Percentiles rank a stretch among this genome's conserved stretches.
Conservation (phyloP, 2,888 invertebrate species). For the Tuberolachnus salignus region DNA sequence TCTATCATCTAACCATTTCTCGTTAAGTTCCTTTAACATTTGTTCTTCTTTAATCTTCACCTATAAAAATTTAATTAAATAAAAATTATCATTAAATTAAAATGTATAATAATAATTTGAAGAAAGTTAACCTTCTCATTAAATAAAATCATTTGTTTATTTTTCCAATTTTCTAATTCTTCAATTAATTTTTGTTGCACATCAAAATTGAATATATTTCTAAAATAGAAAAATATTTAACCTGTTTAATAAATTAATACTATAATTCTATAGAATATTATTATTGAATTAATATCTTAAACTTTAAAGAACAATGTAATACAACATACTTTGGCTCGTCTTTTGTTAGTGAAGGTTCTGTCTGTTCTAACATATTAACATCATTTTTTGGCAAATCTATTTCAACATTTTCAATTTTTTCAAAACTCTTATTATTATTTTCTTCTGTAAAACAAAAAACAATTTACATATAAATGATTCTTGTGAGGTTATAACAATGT, state of each 20-base stretch:
- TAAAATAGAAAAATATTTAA: conserved; percentile 4
- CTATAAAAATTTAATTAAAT: conserved; percentile 10
- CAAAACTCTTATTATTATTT: background rate
- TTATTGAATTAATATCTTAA: too few species aligned
- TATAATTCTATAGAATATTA: background rate
- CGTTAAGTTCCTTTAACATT: conserved; percentile 32
- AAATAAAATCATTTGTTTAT: conserved; percentile 39
- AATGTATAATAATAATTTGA: background rate
- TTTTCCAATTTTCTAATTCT: conserved; percentile 35
- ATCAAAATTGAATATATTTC: background rate
- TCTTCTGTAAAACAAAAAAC: conserved; percentile 13
- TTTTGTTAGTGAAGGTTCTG: background rate
- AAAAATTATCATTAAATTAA: background rate
- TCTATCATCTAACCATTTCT: conserved; percentile 32
- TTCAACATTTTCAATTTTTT: conserved; percentile 25
- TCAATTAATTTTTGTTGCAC: conserved; percentile 10
- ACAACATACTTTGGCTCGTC: conserved; percentile 11
- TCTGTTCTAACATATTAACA: conserved; percentile 1
- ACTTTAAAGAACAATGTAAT: too few species aligned
- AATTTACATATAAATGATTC: background rate
- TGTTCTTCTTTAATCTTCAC: conserved; percentile 37
- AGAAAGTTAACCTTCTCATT: conserved; percentile 34
- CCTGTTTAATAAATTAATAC: background rate
- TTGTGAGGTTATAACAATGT: too few species aligned
- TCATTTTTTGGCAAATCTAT: background rate